These are phyloP conservation scores for Bombus sibiricus DNA, from an alignment of 1,140 invertebrate species.

Conservation along the genomic window DNA sequence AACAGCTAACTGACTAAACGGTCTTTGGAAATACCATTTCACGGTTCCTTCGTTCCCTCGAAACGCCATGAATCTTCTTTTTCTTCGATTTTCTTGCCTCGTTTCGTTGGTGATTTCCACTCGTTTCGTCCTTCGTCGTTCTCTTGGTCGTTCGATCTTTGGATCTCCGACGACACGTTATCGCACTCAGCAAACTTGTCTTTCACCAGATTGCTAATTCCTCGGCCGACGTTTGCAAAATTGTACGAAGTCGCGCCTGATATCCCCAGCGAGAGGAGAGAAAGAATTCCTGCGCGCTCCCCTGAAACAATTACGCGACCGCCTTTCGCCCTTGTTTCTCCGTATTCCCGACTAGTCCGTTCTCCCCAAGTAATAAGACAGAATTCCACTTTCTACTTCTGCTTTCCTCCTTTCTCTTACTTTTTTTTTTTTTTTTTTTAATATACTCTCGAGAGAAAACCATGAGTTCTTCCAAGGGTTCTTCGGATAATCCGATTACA, in stretches of 20 bases:
- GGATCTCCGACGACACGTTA: slow-evolving; percentile 25
- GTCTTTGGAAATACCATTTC: slow-evolving; percentile 70
- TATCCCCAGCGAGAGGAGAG: neutral
- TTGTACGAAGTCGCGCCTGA: neutral
- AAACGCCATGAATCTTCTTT: neutral
- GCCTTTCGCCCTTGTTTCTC: slow-evolving; percentile 41
- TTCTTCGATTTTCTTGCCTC: neutral
- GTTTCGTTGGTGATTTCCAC: no score
- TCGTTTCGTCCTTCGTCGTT: neutral
- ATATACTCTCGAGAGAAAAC: slow-evolving; percentile 17
- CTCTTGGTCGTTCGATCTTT: neutral
- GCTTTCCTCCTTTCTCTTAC: neutral
- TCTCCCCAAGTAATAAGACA: slow-evolving; percentile 44
- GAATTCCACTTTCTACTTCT: neutral
- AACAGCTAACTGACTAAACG: slow-evolving; percentile 46
- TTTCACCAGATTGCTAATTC: slow-evolving; percentile 48
- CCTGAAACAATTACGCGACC: slow-evolving; percentile 51
- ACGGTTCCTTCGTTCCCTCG: slow-evolving; percentile 19
- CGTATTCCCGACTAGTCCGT: slow-evolving; percentile 40
- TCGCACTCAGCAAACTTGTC: slow-evolving; percentile 20
- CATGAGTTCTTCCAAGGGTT: neutral
- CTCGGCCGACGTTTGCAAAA: slow-evolving; percentile 36
- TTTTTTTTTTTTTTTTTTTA: neutral
- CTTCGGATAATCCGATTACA: slow-evolving; percentile 51
- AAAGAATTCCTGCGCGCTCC: slow-evolving; percentile 10